phyloP scores from a whole-genome alignment of 2,797 vertebrate species.

The Calcarius lapponicus region DNA sequence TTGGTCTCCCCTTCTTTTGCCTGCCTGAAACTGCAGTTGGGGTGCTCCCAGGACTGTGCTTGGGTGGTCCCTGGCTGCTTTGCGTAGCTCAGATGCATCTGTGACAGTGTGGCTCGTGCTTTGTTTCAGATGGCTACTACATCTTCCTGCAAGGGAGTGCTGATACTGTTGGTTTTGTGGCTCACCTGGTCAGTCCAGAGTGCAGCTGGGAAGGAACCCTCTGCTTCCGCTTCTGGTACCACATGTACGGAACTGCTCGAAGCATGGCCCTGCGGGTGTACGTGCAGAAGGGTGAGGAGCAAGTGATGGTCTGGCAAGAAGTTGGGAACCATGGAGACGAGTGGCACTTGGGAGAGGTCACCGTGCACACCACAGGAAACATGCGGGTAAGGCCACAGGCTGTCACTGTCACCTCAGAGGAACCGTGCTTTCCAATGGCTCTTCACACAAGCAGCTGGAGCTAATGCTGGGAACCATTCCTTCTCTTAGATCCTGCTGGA shows the following conservation, averaged over 20 bases:
- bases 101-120: background rate
- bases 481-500: constrained; percentile 80
- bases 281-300: background rate
- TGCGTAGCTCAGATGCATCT: background rate
- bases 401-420: background rate
- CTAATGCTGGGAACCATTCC: background rate
- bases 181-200: constrained; percentile 71
- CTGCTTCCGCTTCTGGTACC: constrained; percentile 86
- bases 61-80: background rate
- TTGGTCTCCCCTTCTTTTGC: background rate
- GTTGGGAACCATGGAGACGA: constrained; percentile 62
- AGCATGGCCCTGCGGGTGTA: constrained; percentile 79
- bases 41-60: background rate
- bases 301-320: constrained; percentile 65
- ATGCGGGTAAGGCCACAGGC: constrained; percentile 69
- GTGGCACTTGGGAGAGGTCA: constrained; percentile 73
- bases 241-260: constrained; percentile 78
- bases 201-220: constrained; percentile 72
- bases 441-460: fast-evolving
- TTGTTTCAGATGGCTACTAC: constrained; percentile 46
- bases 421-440: fast-evolving
- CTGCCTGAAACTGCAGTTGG: background rate
- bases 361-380: constrained; percentile 54
- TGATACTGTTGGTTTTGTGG: background rate
- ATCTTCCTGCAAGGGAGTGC: constrained; percentile 5